Conservation (phyloP, 2,797 vertebrate genomes). For the Scarus forsteni region DNA sequence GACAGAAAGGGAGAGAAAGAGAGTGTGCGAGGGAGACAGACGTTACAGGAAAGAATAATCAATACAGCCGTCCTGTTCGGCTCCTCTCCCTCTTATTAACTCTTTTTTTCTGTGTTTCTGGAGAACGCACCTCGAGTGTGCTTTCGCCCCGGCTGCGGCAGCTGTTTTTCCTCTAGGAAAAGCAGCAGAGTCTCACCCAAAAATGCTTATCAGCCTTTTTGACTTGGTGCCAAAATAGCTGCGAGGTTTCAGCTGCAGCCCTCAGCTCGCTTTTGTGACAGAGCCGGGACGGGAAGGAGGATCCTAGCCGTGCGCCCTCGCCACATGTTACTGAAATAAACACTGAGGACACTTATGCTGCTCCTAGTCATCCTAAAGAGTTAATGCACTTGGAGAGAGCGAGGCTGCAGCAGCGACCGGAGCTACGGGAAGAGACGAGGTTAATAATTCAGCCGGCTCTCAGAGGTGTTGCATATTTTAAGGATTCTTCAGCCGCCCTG, state of each 20-base stretch:
- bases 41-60: conserved; percentile 71
- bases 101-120: conserved; percentile 19
- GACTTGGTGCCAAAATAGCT: conserved; percentile 87
- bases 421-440: conserved; percentile 46
- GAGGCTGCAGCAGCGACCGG: conserved; percentile 44
- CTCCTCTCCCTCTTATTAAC: conserved; percentile 20
- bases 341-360: conserved; percentile 52
- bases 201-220: conserved; percentile 86
- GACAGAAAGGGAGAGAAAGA: conserved; percentile 54
- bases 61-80: conserved; percentile 63
- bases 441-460: conserved; percentile 75
- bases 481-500: conserved; percentile 50
- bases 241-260: conserved; percentile 79
- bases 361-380: conserved; percentile 58
- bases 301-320: conserved; percentile 36
- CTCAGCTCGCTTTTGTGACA: conserved; percentile 55
- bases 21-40: conserved; percentile 59
- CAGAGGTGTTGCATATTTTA: conserved; percentile 72
- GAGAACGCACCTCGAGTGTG: conserved; percentile 38
- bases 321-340: conserved; percentile 71
- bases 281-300: conserved; percentile 53
- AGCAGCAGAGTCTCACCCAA: conserved; percentile 85
- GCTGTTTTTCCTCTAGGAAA: conserved; percentile 87
- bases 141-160: conserved; percentile 72
- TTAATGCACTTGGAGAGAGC: conserved; percentile 56